Percentiles rank a stretch among this genome's conserved stretches.
phyloP scores from a whole-genome alignment of 2,113 vertebrate genomes.

The Nettapus auritus region DNA sequence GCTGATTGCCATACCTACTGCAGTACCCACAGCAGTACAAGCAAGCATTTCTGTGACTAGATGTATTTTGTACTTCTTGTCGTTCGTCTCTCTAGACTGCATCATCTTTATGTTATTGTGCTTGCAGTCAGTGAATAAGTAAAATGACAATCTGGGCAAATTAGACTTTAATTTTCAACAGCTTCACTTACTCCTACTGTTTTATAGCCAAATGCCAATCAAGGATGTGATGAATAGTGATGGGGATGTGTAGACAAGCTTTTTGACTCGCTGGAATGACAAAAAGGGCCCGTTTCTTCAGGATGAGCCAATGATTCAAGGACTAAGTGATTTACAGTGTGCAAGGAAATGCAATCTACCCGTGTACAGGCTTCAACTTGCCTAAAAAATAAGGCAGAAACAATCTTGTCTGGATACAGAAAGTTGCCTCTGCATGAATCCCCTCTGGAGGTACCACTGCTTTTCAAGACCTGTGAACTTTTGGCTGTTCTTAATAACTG shows the following conservation, averaged over 20 bases:
- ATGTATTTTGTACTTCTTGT: neutral
- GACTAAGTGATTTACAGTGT: neutral
- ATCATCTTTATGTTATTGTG: neutral
- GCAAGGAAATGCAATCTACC: neutral
- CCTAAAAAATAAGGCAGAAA: neutral
- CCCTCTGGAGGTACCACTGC: rapidly evolving
- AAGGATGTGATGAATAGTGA: conserved; percentile 23
- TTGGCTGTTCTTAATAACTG: neutral
- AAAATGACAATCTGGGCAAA: conserved; percentile 46
- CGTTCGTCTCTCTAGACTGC: neutral
- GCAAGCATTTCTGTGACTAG: neutral
- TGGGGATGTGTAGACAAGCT: neutral
- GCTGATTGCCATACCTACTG: neutral
- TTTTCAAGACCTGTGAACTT: neutral
- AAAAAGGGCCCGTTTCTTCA: neutral
- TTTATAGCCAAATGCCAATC: conserved; percentile 48
- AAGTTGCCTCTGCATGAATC: neutral
- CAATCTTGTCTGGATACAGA: neutral
- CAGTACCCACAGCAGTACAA: neutral
- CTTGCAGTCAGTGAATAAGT: neutral
- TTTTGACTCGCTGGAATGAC: neutral
- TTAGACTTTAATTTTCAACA: conserved; percentile 35
- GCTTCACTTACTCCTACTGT: conserved; percentile 26
- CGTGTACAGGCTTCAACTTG: neutral
- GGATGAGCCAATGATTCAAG: neutral